A percentile compares a stretch with the other conserved stretches of the same genome.
phyloP scores from a whole-genome alignment of 2,113 vertebrate genomes.

The Anarhynchus alexandrinus region DNA sequence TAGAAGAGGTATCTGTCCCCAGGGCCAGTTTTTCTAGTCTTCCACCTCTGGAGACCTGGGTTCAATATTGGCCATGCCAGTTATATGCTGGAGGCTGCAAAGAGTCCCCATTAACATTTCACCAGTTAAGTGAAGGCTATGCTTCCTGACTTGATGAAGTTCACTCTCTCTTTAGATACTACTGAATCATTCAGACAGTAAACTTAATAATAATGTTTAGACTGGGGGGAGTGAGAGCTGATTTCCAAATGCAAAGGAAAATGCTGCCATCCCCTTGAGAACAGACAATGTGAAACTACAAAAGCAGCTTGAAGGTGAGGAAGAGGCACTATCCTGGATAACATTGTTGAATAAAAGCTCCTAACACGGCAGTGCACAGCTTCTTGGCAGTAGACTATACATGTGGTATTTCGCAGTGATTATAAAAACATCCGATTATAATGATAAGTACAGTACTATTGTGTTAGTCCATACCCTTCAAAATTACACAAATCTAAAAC shows the following conservation, averaged over 20 bases:
- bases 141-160: not conserved
- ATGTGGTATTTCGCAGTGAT: not conserved
- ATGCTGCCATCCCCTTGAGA: not conserved
- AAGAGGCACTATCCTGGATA: not conserved
- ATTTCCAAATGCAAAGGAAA: not conserved
- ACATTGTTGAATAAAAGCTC: not conserved
- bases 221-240: not conserved
- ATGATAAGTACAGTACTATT: not conserved
- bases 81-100: not conserved
- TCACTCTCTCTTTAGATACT: not conserved
- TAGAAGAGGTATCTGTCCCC: not conserved
- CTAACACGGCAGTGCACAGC: not conserved
- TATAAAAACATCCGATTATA: not conserved
- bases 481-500: not conserved
- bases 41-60: slow-evolving; percentile 7
- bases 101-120: not conserved
- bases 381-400: not conserved
- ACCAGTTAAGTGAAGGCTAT: not conserved
- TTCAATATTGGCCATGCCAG: not conserved
- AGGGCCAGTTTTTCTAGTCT: slow-evolving; percentile 19
- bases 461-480: not conserved
- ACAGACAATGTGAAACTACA: not conserved
- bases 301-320: not conserved
- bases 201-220: not conserved
- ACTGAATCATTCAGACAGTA: not conserved